A percentile compares a stretch with the other conserved stretches of the same genome.
Evolutionary conservation across 2,888 invertebrate species (phyloP).

Genomic region (Mayetiola destructor): DNA sequence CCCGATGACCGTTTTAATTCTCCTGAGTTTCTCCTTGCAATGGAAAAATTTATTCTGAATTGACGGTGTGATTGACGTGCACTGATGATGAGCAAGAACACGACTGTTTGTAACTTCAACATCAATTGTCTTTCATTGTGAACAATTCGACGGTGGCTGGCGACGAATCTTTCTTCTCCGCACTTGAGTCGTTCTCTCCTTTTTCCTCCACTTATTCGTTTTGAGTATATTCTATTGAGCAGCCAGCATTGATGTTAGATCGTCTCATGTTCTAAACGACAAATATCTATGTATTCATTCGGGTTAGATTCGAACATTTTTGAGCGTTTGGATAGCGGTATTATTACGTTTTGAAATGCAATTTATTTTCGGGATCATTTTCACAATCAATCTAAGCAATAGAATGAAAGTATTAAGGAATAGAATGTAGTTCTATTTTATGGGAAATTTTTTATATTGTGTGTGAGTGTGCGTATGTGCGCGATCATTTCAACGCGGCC

Average conservation of each 20-base stretch:
- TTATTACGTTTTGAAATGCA: background rate
- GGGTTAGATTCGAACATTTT: background rate
- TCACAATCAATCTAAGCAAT: conserved; percentile 1
- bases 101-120: conserved; percentile 9
- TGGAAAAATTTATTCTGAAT: too few species aligned
- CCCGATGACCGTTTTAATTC: too few species aligned
- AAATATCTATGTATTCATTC: background rate
- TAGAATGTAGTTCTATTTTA: too few species aligned
- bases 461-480: background rate
- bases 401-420: too few species aligned
- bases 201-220: too few species aligned
- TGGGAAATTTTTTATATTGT: too few species aligned
- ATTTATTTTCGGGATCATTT: conserved; percentile 9
- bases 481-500: background rate
- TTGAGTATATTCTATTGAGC: too few species aligned
- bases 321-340: background rate
- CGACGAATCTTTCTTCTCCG: background rate
- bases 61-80: conserved; percentile 10
- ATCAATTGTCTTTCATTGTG: conserved; percentile 9
- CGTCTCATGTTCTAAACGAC: conserved; percentile 13
- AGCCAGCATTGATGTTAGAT: too few species aligned
- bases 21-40: too few species aligned
- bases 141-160: conserved; percentile 1
- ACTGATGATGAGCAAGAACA: conserved; percentile 9
- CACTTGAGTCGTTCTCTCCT: too few species aligned